phyloP scores from a whole-genome alignment of 2,113 vertebrate genomes.

The Oryzias woworae region DNA sequence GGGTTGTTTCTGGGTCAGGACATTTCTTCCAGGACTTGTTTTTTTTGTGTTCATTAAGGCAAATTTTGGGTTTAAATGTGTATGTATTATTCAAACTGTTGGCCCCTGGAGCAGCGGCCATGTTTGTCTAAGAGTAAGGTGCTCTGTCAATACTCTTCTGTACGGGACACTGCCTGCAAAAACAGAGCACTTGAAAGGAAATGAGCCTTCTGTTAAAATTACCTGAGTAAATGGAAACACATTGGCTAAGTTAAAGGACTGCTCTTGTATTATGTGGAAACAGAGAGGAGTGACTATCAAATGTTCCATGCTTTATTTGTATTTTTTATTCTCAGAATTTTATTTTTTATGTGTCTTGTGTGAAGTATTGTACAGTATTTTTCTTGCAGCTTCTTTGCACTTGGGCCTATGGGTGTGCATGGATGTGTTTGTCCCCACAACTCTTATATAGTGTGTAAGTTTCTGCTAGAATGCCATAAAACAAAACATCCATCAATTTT shows the following conservation, averaged over 20 bases:
- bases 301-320: no score
- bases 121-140: slow-evolving; percentile 68
- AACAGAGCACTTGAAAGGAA: slow-evolving; percentile 61
- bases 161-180: slow-evolving; percentile 56
- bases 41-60: slow-evolving; percentile 67
- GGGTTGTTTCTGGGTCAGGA: slow-evolving; percentile 66
- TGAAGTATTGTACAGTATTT: no score
- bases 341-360: no score
- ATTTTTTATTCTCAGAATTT: no score
- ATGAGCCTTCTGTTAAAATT: slow-evolving; percentile 68
- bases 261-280: slow-evolving; percentile 26
- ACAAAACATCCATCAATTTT: no score
- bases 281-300: slow-evolving; percentile 25
- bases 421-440: slow-evolving; percentile 79
- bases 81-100: slow-evolving; percentile 49
- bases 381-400: no score
- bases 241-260: slow-evolving; percentile 45
- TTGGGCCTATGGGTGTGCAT: slow-evolving; percentile 6
- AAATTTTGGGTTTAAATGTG: slow-evolving; percentile 62
- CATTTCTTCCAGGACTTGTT: slow-evolving; percentile 52
- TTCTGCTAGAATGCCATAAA: slow-evolving; percentile 40
- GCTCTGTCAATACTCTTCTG: slow-evolving; percentile 44
- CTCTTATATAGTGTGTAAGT: slow-evolving; percentile 55
- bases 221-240: slow-evolving; percentile 63
- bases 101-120: slow-evolving; percentile 61